Conservation (phyloP, 1,140 invertebrate genomes). For the Zelostemma sp. region DNA sequence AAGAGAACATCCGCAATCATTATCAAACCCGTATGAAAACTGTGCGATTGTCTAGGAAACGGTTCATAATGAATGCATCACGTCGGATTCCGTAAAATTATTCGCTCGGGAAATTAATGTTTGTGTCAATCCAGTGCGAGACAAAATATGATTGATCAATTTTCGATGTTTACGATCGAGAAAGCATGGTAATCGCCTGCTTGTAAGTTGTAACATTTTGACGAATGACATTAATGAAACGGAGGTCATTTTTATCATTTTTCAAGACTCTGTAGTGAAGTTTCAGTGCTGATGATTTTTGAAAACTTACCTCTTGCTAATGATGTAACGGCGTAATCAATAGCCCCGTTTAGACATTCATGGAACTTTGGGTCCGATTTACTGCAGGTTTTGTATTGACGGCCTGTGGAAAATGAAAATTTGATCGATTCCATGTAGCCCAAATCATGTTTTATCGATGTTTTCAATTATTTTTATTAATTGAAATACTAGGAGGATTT, state of each 20-base stretch:
- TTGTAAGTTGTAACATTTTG: background rate
- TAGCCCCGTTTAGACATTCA: constrained; percentile 39
- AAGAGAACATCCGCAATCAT: constrained; percentile 53
- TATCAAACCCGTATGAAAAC: constrained; percentile 21
- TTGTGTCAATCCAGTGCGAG: background rate
- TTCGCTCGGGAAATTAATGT: constrained; percentile 18
- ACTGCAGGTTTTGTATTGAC: constrained; percentile 47
- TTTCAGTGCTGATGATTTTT: background rate
- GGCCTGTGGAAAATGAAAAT: constrained; percentile 36
- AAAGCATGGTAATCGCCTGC: background rate
- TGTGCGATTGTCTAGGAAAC: constrained; percentile 32
- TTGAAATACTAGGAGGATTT: too few species aligned
- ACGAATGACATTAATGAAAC: background rate
- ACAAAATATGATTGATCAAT: constrained; percentile 18
- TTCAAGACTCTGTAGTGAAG: background rate
- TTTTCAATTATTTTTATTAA: constrained; percentile 16
- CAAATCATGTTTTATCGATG: too few species aligned
- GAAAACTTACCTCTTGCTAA: constrained; percentile 48
- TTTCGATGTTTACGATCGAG: constrained; percentile 2
- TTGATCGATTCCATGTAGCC: constrained; percentile 12
- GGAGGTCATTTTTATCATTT: background rate
- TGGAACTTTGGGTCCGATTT: constrained; percentile 29
- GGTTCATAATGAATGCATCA: constrained; percentile 31
- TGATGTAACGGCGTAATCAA: constrained; percentile 26
- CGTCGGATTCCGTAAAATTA: constrained; percentile 30